These are phyloP conservation scores for Phocides pigmalion DNA, from an alignment of 1,140 invertebrate species.

Conservation along the genomic window DNA sequence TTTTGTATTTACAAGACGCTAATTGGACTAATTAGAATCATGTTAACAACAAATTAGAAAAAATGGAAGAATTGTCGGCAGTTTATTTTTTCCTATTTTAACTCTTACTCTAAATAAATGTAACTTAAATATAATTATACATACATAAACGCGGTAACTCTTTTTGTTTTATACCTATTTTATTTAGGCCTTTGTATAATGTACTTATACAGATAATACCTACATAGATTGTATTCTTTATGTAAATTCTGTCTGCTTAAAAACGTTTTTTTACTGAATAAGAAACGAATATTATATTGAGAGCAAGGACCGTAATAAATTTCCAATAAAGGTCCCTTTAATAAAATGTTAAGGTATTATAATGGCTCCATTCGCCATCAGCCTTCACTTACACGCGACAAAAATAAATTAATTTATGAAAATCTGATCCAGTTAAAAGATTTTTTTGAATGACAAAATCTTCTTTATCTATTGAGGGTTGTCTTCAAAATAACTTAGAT, in stretches of 20 bases:
- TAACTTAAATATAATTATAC: no score
- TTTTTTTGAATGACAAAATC: no score
- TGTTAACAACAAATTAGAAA: neutral
- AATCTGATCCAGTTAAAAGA: neutral
- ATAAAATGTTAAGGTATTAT: slow-evolving; percentile 14
- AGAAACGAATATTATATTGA: slow-evolving; percentile 1
- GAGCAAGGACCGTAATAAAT: slow-evolving; percentile 14
- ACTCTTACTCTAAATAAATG: no score
- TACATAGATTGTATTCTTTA: no score
- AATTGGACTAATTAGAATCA: slow-evolving; percentile 10
- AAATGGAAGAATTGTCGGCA: neutral
- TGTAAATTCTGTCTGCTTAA: no score
- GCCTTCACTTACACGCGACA: slow-evolving; percentile 2
- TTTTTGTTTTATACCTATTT: no score
- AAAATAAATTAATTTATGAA: neutral
- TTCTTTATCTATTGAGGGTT: no score
- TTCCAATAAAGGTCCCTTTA: slow-evolving; percentile 17
- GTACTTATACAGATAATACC: no score
- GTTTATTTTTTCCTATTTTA: no score
- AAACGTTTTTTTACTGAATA: neutral
- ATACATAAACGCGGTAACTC: no score
- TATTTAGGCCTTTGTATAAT: no score
- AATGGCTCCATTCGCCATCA: slow-evolving; percentile 13
- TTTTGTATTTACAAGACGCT: neutral
- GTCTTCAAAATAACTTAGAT: no score